phyloP scores from a whole-genome alignment of 1,140 invertebrate species.

The Gonioctena quinquepunctata region DNA sequence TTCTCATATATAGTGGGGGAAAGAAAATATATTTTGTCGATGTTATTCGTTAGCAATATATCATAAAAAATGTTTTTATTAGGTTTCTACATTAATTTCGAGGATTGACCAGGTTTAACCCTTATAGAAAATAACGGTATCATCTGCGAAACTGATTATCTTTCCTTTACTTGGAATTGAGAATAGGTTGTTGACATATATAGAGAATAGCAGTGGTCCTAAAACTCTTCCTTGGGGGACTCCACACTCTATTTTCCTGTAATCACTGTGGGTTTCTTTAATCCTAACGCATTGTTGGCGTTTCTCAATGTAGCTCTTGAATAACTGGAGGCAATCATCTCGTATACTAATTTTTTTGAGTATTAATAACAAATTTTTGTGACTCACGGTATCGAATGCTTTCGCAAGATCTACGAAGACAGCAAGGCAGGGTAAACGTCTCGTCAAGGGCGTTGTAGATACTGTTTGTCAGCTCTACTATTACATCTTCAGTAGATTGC shows the following conservation, averaged over 20 bases:
- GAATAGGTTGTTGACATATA: too few relatives aligned
- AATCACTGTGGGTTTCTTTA: not conserved
- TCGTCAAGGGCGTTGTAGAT: conserved; percentile 27
- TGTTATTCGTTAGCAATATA: too few relatives aligned
- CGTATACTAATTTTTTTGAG: conserved; percentile 34
- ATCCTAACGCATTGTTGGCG: conserved; percentile 10
- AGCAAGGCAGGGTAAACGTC: conserved; percentile 19
- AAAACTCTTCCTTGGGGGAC: too few relatives aligned
- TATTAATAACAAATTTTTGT: conserved; percentile 34
- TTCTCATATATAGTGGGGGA: too few relatives aligned
- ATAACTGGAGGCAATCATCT: conserved; percentile 28
- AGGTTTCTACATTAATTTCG: too few relatives aligned
- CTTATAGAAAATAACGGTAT: too few relatives aligned
- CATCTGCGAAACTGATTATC: too few relatives aligned
- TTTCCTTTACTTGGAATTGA: too few relatives aligned
- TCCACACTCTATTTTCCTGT: not conserved
- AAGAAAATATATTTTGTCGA: too few relatives aligned
- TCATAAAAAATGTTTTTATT: too few relatives aligned
- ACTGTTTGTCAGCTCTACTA: conserved; percentile 26
- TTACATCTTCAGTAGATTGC: conserved; percentile 31
- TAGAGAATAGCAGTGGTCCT: too few relatives aligned
- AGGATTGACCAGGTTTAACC: too few relatives aligned
- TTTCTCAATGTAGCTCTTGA: conserved; percentile 14
- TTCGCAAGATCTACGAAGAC: conserved; percentile 45
- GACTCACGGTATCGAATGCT: conserved; percentile 46